Percentiles rank a stretch among this genome's conserved stretches.
These are phyloP conservation scores for Drosophila planitibia DNA, from an alignment of 2,888 invertebrate species.

Conservation along the genomic window DNA sequence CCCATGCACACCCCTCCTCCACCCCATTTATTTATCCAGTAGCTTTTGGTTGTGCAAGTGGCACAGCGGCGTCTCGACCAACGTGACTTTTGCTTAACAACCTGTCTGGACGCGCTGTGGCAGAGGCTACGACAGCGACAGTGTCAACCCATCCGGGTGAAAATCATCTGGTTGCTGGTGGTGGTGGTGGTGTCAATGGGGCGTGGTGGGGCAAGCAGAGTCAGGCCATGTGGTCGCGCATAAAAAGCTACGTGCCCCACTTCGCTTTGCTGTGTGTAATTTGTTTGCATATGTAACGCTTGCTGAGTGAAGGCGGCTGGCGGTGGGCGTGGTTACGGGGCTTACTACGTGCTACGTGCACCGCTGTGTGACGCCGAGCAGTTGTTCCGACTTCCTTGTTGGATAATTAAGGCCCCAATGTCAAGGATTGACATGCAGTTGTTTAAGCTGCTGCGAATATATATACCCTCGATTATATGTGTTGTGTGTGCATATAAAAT, in stretches of 20 bases:
- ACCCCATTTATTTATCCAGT: slow-evolving; percentile 45
- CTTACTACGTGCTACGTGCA: slow-evolving; percentile 18
- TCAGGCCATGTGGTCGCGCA: slow-evolving; percentile 50
- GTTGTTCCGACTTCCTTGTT: slow-evolving; percentile 59
- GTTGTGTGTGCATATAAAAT: slow-evolving; percentile 1
- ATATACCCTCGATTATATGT: background rate
- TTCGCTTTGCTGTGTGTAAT: slow-evolving; percentile 51
- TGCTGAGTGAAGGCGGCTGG: slow-evolving; percentile 18
- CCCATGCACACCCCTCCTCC: slow-evolving; percentile 28
- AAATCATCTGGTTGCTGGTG: slow-evolving; percentile 22
- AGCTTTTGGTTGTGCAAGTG: slow-evolving; percentile 61
- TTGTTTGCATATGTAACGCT: slow-evolving; percentile 63
- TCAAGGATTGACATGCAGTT: slow-evolving; percentile 63
- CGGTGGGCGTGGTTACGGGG: slow-evolving; percentile 17
- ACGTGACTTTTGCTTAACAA: slow-evolving; percentile 69
- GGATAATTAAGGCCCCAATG: slow-evolving; percentile 67
- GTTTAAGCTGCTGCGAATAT: slow-evolving; percentile 39
- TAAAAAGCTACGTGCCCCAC: slow-evolving; percentile 64
- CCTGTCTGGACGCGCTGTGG: slow-evolving; percentile 31
- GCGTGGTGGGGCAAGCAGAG: slow-evolving; percentile 4
- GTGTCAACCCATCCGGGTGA: slow-evolving; percentile 64
- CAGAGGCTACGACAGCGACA: slow-evolving; percentile 23
- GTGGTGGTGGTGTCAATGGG: background rate
- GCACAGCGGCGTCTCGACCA: slow-evolving; percentile 41
- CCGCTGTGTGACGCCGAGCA: slow-evolving; percentile 38